Evolutionary conservation across 2,888 invertebrate species (phyloP).

Genomic region (Nephrocerus scutellatus): DNA sequence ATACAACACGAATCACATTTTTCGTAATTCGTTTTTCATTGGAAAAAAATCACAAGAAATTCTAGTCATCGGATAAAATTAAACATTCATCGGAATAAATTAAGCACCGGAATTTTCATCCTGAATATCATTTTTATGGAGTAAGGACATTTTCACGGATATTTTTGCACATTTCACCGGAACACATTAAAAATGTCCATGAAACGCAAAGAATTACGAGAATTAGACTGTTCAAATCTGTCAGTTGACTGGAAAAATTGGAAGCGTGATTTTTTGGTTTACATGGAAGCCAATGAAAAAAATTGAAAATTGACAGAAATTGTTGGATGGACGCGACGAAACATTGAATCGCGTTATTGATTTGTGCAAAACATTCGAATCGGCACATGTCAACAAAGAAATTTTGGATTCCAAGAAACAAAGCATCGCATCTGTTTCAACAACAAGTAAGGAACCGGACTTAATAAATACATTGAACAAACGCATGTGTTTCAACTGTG

Average conservation of each 20-base stretch:
- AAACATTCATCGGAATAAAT: no score
- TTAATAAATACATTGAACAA: background rate
- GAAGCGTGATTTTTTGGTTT: constrained; percentile 6
- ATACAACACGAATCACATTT: no score
- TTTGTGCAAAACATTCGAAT: constrained; percentile 11
- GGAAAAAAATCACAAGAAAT: no score
- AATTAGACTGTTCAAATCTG: constrained; percentile 5
- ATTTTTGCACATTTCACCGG: no score
- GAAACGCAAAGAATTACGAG: no score
- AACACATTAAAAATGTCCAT: no score
- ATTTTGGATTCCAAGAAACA: constrained; percentile 2
- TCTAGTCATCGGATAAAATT: no score
- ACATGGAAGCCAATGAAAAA: constrained; percentile 3
- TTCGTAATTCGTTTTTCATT: no score
- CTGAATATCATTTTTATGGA: no score
- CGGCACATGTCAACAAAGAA: constrained; percentile 10
- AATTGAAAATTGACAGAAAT: constrained; percentile 11
- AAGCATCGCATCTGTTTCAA: background rate
- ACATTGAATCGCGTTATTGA: constrained; percentile 15
- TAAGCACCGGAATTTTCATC: no score
- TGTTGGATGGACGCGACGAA: constrained; percentile 17
- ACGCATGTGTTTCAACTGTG: constrained; percentile 14
- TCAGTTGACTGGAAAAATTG: constrained; percentile 1
- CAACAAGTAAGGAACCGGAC: background rate
- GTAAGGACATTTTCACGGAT: no score